These are phyloP conservation scores for Corynorhinus townsendii DNA, from an alignment of 2,113 vertebrate species.

Conservation along the genomic window DNA sequence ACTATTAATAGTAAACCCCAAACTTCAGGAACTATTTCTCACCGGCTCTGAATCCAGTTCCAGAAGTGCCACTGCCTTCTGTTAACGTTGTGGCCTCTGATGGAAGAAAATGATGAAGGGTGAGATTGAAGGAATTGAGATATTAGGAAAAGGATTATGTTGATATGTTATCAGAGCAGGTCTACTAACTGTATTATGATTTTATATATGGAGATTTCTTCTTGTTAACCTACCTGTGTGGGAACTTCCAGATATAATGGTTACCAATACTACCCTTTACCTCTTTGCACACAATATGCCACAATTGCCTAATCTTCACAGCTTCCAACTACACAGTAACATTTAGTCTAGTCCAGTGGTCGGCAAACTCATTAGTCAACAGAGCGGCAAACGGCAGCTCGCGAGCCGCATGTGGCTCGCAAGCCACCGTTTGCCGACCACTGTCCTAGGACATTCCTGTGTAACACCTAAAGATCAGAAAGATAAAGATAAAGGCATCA, in stretches of 20 bases:
- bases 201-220: not conserved
- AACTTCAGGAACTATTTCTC: not conserved
- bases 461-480: not conserved
- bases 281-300: too few relatives aligned
- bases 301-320: too few relatives aligned
- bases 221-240: not conserved
- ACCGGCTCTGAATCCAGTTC: not conserved
- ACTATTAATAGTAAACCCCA: not conserved
- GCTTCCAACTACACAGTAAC: too few relatives aligned
- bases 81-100: not conserved
- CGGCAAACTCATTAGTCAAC: too few relatives aligned
- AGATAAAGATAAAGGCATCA: not conserved
- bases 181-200: not conserved
- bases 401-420: too few relatives aligned
- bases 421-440: too few relatives aligned
- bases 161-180: not conserved
- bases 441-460: not conserved
- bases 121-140: not conserved
- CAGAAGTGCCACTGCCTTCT: not conserved
- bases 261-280: too few relatives aligned
- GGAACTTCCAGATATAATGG: not conserved
- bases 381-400: too few relatives aligned
- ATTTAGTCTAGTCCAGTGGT: too few relatives aligned
- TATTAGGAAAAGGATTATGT: not conserved
- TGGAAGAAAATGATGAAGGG: not conserved